phyloP scores from a whole-genome alignment of 2,888 invertebrate species.

The Pinctada fucata region DNA sequence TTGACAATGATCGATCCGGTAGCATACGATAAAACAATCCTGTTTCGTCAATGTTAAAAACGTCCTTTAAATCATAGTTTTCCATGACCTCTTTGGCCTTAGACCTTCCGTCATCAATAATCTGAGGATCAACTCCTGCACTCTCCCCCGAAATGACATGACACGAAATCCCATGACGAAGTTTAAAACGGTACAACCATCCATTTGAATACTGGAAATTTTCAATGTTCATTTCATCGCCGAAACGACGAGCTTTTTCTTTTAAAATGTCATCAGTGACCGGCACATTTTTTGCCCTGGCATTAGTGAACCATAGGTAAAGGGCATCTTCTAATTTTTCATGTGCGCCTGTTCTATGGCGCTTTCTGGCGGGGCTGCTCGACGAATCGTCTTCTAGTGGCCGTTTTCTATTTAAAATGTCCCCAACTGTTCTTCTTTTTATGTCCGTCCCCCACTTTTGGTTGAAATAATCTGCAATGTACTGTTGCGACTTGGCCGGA shows the following conservation, averaged over 20 bases:
- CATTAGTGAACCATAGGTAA: slow-evolving; percentile 11
- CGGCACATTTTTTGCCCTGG: slow-evolving; percentile 11
- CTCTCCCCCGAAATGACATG: slow-evolving; percentile 23
- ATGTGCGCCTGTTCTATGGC: not conserved
- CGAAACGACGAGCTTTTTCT: slow-evolving; percentile 10
- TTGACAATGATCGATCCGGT: not conserved
- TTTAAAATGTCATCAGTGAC: slow-evolving; percentile 14
- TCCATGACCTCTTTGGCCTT: not conserved
- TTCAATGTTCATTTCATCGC: not conserved
- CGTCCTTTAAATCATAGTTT: slow-evolving; percentile 1
- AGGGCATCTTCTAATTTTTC: slow-evolving; percentile 1
- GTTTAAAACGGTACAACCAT: slow-evolving; percentile 6
- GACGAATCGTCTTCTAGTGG: not conserved
- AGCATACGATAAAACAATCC: slow-evolving; percentile 1
- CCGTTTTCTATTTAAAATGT: not conserved
- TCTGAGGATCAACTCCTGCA: slow-evolving; percentile 2
- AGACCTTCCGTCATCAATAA: not conserved
- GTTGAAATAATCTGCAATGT: slow-evolving; percentile 17
- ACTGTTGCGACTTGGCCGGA: not conserved
- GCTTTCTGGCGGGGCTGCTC: not conserved
- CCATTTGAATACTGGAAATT: slow-evolving; percentile 22
- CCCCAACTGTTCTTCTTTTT: slow-evolving; percentile 18
- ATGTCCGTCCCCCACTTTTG: slow-evolving; percentile 1
- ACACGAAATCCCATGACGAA: slow-evolving; percentile 2
- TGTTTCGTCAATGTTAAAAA: slow-evolving; percentile 20